Percentiles rank a stretch among this genome's conserved stretches.
phyloP scores from a whole-genome alignment of 2,113 vertebrate genomes.

The Ammodytes dubius region DNA sequence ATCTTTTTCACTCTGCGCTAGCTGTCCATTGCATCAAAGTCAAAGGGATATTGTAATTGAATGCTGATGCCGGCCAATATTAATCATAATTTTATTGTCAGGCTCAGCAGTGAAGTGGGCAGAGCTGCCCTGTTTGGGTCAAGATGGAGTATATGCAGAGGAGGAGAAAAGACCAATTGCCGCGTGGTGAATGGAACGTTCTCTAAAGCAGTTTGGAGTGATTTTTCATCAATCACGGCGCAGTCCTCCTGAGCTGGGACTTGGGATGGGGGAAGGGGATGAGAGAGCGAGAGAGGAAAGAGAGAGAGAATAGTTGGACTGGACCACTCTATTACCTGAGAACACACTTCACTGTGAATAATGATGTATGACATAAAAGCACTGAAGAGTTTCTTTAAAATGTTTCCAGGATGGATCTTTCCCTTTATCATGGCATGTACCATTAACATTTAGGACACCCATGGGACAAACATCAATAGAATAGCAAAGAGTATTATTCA shows the following conservation, averaged over 20 bases:
- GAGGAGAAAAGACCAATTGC: constrained; percentile 94
- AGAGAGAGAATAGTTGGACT: constrained; percentile 65
- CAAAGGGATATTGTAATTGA: constrained; percentile 76
- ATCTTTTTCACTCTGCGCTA: constrained; percentile 61
- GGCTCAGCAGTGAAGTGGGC: constrained; percentile 73
- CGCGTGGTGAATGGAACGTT: constrained; percentile 92
- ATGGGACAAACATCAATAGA: constrained; percentile 22
- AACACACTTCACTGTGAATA: constrained; percentile 90
- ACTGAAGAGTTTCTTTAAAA: constrained; percentile 89
- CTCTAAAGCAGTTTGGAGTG: constrained; percentile 92
- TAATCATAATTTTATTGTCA: constrained; percentile 83
- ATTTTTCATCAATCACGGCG: constrained; percentile 94
- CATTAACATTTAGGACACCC: constrained; percentile 53
- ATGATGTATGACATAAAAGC: constrained; percentile 91
- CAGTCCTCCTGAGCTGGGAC: constrained; percentile 89
- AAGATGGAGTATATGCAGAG: constrained; percentile 85
- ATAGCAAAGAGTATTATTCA: constrained; percentile 19
- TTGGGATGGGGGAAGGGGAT: not conserved
- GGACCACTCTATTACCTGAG: constrained; percentile 90
- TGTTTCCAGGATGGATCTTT: constrained; percentile 82
- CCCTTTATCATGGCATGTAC: constrained; percentile 81
- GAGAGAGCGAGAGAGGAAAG: constrained; percentile 34
- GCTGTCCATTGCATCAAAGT: constrained; percentile 79
- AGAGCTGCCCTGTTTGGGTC: constrained; percentile 66
- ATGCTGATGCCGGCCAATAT: constrained; percentile 78